These are phyloP conservation scores for Rotaria socialis DNA, from an alignment of 2,888 invertebrate genomes.

Conservation along the genomic window DNA sequence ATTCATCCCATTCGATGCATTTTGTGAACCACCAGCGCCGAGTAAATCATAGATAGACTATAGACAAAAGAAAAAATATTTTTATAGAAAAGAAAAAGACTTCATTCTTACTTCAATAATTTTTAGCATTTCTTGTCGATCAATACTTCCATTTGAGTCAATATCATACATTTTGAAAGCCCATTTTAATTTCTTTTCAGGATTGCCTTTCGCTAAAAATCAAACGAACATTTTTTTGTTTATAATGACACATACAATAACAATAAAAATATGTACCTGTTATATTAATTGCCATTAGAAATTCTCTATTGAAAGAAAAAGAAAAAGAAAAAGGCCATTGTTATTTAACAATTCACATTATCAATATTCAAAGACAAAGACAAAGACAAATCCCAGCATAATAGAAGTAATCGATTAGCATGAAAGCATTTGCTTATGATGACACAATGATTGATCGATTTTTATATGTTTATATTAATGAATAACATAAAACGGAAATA, in stretches of 20 bases:
- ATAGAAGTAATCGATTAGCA: background rate
- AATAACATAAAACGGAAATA: background rate
- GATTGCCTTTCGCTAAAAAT: conserved; percentile 43
- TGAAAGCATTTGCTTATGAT: background rate
- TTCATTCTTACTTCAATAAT: conserved; percentile 41
- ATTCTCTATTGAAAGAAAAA: conserved; percentile 39
- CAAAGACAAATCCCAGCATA: background rate
- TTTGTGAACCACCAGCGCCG: conserved; percentile 33
- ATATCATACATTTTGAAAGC: conserved; percentile 47
- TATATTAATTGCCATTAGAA: conserved; percentile 47
- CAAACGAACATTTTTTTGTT: background rate
- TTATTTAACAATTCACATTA: background rate
- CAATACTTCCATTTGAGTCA: conserved; percentile 45
- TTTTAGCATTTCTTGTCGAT: conserved; percentile 45
- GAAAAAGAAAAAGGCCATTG: background rate
- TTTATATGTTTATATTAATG: background rate
- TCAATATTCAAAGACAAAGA: background rate
- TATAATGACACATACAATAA: background rate
- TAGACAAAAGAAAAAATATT: background rate
- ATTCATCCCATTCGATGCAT: background rate
- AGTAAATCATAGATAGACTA: conserved; percentile 46
- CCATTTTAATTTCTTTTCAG: conserved; percentile 46
- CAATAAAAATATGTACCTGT: background rate
- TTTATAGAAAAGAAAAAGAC: too few relatives aligned
- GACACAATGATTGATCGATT: background rate